Conservation (phyloP, 2,797 vertebrate species). For the Thamnophis elegans region DNA sequence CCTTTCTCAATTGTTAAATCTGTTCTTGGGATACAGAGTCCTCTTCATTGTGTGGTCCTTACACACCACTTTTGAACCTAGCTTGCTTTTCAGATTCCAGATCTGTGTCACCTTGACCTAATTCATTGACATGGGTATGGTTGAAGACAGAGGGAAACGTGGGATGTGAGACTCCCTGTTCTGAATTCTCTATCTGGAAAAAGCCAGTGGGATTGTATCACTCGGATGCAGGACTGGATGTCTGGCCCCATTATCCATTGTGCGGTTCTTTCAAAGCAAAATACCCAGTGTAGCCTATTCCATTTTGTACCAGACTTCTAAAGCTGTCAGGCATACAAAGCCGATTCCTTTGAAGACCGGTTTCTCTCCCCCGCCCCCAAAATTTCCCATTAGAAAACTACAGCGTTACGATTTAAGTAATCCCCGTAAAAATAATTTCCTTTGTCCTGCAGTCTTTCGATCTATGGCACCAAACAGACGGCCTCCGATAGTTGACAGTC, state of each 20-base stretch:
- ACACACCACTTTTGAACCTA: neutral
- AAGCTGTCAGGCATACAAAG: neutral
- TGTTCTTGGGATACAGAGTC: neutral
- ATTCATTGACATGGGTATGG: neutral
- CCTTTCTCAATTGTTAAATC: neutral
- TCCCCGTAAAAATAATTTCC: neutral
- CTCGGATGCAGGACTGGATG: neutral
- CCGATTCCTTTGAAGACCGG: neutral
- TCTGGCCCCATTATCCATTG: neutral
- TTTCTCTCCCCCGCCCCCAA: neutral
- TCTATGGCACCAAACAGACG: slow-evolving; percentile 8
- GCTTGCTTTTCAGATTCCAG: neutral
- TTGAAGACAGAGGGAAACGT: neutral
- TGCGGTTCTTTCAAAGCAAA: neutral
- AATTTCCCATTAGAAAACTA: neutral
- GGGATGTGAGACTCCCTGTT: neutral
- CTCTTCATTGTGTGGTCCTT: neutral
- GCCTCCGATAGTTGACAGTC: neutral
- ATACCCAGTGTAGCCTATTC: neutral
- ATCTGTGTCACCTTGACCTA: neutral
- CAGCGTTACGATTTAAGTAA: neutral
- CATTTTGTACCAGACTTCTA: neutral
- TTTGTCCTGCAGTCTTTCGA: neutral
- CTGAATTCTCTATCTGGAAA: neutral
- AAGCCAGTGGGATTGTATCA: neutral